Evolutionary conservation across 2,113 vertebrate genomes (phyloP), one percentile per base, ranked within the genome.

Genomic region (Pachycephala philippinensis): DNA sequence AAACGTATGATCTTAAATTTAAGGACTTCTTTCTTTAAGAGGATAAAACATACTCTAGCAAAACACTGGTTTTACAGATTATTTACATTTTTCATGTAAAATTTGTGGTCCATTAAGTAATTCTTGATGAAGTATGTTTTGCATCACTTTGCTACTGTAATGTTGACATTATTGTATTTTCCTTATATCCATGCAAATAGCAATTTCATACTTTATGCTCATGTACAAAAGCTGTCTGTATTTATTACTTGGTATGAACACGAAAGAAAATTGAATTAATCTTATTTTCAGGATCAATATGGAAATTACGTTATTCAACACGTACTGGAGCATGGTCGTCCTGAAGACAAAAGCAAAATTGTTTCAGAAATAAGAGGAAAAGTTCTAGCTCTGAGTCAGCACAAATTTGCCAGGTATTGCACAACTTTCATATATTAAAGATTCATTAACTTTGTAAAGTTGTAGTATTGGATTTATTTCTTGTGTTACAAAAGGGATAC

Each of bases 261-360:
- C 33, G 70, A 82, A 76, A 88, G 61, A 95, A 83, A 93, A 91
- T 53, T 83, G 57, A 95, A 91, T 70, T 90, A 0, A 74, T 87
- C 97, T 91, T 97, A 30, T 96, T 94, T 93, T 75, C 97, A 99
- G 99, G 99, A 99, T 98, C 99, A 99, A 45, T 99, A 99, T 7
- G 99, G 99, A 94, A 99, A 99, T 98, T 99, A 99, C 2, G 99
- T 99, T 94, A 99, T 99, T 96, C 99, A 99, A 93, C 99, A 99
- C 60, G 99, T 99, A n/a, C 95, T 99, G 97, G 99, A 99, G 96
- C 99, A 99, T 5, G 99, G 99, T 65, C 98, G 99, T 54, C 98
- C 99, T 57, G 99, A 99, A 95, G 99, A 99, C 96, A 99, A 99
- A 96, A 99, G 99, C 97, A 99, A 99, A 97, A 99, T 99, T 30